These are phyloP conservation scores for Styela clava DNA, from an alignment of 23 tunicate genomes.

Conservation along the genomic window DNA sequence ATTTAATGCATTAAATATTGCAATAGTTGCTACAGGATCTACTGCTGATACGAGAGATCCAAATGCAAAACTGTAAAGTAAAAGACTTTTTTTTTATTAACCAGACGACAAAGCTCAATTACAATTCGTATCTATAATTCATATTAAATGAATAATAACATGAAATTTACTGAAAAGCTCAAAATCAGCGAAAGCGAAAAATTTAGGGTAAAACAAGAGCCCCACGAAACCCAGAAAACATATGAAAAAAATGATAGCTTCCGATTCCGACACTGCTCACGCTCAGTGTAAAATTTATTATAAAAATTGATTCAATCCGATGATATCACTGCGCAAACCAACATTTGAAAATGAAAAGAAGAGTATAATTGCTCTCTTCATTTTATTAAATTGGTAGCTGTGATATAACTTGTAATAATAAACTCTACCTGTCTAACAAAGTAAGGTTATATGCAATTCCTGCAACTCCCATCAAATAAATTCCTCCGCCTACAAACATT, in stretches of 20 bases:
- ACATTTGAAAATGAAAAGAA: too few species aligned
- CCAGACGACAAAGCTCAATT: not conserved
- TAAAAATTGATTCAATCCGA: too few species aligned
- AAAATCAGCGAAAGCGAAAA: not conserved
- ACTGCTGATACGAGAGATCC: conserved; percentile 98
- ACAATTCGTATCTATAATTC: not conserved
- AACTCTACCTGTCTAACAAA: conserved; percentile 68
- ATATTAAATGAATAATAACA: not conserved
- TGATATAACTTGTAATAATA: too few species aligned
- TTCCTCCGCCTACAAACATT: conserved; percentile 93
- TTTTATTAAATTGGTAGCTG: too few species aligned
- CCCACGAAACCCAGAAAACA: too few species aligned
- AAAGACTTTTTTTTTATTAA: not conserved
- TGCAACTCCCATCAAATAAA: conserved; percentile 93
- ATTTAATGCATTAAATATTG: conserved; percentile 92
- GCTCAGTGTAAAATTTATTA: too few species aligned
- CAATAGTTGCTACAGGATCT: conserved; percentile 98
- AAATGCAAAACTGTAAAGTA: conserved; percentile 74
- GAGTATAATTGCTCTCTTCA: too few species aligned
- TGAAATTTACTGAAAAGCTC: not conserved
- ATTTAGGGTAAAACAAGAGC: too few species aligned
- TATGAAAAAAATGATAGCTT: too few species aligned
- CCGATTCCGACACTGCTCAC: too few species aligned
- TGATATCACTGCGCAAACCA: too few species aligned
- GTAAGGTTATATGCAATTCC: conserved; percentile 92